phyloP scores from a whole-genome alignment of 2,797 vertebrate genomes.

The Iguana delicatissima region DNA sequence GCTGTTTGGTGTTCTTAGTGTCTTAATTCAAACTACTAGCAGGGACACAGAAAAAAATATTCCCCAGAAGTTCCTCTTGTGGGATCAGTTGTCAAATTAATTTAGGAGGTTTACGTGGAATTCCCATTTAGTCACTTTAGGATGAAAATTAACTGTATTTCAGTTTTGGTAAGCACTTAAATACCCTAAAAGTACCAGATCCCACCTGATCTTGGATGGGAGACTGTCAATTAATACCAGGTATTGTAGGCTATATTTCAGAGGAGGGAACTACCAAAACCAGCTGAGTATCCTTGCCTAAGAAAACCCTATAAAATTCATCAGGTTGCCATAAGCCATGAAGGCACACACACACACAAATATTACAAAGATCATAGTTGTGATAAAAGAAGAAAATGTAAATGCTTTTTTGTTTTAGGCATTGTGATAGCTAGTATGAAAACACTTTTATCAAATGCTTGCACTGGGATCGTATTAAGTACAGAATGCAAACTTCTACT shows the following conservation, averaged over 20 bases:
- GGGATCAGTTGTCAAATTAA: neutral
- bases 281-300: too few relatives aligned
- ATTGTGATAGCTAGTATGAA: constrained; percentile 28
- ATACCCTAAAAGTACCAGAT: too few relatives aligned
- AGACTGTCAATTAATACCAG: too few relatives aligned
- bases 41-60: constrained; percentile 3
- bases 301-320: too few relatives aligned
- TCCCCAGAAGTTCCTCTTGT: neutral
- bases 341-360: neutral
- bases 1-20: constrained; percentile 15
- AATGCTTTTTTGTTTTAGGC: constrained; percentile 59
- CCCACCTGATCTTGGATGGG: too few relatives aligned
- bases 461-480: constrained; percentile 43
- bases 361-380: neutral
- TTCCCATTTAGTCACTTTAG: neutral
- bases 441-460: constrained; percentile 37
- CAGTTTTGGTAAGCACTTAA: constrained; percentile 12
- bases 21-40: constrained; percentile 19
- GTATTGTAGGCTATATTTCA: too few relatives aligned
- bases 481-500: constrained; percentile 23
- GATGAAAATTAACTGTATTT: neutral
- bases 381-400: constrained; percentile 9
- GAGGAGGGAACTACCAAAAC: too few relatives aligned
- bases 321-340: neutral
- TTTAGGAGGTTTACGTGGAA: constrained; percentile 33